A percentile compares a stretch with the other conserved stretches of the same genome.
Evolutionary conservation across 2,113 vertebrate genomes (phyloP).

Genomic region (Calidris pugnax): DNA sequence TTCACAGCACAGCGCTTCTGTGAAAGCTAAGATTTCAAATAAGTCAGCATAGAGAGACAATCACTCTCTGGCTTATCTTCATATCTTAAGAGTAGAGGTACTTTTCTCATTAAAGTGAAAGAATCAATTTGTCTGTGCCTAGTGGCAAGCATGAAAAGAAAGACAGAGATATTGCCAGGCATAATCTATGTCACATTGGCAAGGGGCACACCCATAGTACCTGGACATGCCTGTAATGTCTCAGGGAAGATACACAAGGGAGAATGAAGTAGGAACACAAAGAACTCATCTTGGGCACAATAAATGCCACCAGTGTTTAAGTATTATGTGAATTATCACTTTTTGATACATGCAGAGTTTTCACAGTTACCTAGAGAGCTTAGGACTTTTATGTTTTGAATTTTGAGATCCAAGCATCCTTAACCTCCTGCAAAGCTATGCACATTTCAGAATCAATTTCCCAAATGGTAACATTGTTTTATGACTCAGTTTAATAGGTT

Average conservation of each 20-base stretch:
- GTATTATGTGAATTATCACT: not conserved
- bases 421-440: not conserved
- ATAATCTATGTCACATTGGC: not conserved
- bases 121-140: not conserved
- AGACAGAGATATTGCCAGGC: not conserved
- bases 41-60: not conserved
- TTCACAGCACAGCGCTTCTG: not conserved
- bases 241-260: not conserved
- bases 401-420: not conserved
- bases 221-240: not conserved
- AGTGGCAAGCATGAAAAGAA: not conserved
- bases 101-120: not conserved
- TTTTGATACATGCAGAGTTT: not conserved
- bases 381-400: not conserved
- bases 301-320: not conserved
- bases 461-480: not conserved
- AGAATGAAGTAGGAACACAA: not conserved
- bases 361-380: not conserved
- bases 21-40: not conserved
- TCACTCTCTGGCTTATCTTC: not conserved
- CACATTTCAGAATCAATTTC: not conserved
- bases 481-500: not conserved
- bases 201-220: not conserved
- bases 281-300: not conserved
- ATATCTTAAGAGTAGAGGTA: not conserved